Evolutionary conservation across 2,113 vertebrate species (phyloP).

Genomic region (Gallinago undulata): DNA sequence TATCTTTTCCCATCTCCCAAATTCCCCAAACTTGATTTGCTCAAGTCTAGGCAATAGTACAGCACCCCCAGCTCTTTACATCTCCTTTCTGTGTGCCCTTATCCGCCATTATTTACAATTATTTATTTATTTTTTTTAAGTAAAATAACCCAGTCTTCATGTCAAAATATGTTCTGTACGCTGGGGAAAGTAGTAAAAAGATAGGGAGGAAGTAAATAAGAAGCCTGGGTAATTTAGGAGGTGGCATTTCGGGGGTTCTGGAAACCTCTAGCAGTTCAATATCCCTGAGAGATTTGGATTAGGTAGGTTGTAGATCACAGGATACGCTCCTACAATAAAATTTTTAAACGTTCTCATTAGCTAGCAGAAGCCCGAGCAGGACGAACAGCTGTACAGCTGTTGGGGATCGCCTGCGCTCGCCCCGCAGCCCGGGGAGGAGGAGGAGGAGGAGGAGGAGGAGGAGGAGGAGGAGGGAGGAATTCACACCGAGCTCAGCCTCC

Average conservation of each 20-base stretch:
- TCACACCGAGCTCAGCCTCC: neutral
- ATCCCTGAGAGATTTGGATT: conserved; percentile 27
- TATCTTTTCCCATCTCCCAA: neutral
- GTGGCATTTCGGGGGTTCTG: conserved; percentile 1
- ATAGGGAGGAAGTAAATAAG: neutral
- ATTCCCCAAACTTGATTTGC: neutral
- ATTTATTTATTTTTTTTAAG: neutral
- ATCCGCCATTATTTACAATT: neutral
- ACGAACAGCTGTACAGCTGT: conserved; percentile 61
- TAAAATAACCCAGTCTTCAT: neutral
- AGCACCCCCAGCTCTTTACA: neutral
- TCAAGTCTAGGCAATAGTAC: rapidly evolving
- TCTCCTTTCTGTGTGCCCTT: neutral
- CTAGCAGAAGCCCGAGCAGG: conserved; percentile 3
- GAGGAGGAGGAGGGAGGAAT: neutral
- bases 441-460: too few relatives aligned
- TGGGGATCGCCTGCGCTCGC: neutral
- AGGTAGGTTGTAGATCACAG: conserved; percentile 53
- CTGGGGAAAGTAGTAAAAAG: neutral
- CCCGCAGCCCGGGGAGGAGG: neutral
- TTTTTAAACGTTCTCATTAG: conserved; percentile 63
- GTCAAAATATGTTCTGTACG: neutral
- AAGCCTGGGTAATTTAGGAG: neutral
- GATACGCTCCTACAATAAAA: conserved; percentile 56
- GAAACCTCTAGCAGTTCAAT: neutral